These are phyloP conservation scores for Cylas formicarius DNA, from an alignment of 1,140 invertebrate genomes.

Conservation along the genomic window DNA sequence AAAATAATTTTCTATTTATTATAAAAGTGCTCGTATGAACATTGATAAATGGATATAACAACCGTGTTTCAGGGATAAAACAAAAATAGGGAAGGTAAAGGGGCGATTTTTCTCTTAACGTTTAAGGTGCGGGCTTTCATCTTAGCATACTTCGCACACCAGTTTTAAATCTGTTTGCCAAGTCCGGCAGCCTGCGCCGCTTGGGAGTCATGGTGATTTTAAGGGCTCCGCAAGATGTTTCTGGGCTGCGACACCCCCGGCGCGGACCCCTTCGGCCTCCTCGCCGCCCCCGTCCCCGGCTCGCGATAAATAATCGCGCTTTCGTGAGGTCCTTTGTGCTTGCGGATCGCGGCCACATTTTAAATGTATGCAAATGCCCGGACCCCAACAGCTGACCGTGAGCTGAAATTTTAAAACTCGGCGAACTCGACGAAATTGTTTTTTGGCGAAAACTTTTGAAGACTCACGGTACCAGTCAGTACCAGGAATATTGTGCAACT, in stretches of 20 bases:
- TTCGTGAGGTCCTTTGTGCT: conserved; percentile 40
- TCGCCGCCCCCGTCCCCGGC: conserved; percentile 7
- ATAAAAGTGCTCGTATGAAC: no score
- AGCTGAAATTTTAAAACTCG: conserved; percentile 30
- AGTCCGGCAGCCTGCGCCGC: conserved; percentile 15
- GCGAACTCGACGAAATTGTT: no score
- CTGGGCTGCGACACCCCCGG: conserved; percentile 17
- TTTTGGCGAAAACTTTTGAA: no score
- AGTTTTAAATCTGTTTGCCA: conserved; percentile 7
- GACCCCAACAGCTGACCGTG: conserved; percentile 31
- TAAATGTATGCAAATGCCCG: conserved; percentile 41
- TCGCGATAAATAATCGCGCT: conserved; percentile 41
- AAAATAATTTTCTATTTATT: no score
- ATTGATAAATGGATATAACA: no score
- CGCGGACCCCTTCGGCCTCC: conserved; percentile 9
- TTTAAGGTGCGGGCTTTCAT: no score
- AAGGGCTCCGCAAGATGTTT: conserved; percentile 30
- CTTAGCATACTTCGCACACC: no score
- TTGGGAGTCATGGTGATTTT: conserved; percentile 15
- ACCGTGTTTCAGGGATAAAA: no score
- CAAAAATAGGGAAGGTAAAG: no score
- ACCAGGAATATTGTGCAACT: no score
- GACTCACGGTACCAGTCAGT: no score
- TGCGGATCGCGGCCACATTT: conserved; percentile 38
- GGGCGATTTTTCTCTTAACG: no score